phyloP scores from a whole-genome alignment of 2,113 vertebrate species.

The Ciconia maguari region DNA sequence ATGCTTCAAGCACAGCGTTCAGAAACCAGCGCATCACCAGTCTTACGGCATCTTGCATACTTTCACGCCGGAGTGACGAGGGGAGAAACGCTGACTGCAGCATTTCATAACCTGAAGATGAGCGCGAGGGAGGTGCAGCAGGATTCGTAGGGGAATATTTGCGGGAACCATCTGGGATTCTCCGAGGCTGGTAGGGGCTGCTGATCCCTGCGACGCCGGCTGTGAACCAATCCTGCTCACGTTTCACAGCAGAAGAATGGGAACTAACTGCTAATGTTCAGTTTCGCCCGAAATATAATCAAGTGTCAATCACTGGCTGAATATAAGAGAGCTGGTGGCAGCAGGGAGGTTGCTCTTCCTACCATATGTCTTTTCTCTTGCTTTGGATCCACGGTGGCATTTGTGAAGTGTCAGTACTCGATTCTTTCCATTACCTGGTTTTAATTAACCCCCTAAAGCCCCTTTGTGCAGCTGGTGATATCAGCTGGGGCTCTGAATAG shows the following conservation, averaged over 20 bases:
- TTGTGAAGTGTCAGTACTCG: conserved; percentile 29
- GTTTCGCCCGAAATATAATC: not conserved
- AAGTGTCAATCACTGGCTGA: not conserved
- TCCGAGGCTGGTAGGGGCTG: not conserved
- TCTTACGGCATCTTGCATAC: not conserved
- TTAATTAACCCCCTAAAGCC: conserved; percentile 57
- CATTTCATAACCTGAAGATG: not conserved
- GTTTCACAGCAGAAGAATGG: not conserved
- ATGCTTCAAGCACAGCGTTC: not conserved
- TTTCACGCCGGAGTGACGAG: not conserved
- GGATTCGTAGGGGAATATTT: not conserved
- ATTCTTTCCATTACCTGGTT: conserved; percentile 61
- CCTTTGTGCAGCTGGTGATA: conserved; percentile 35
- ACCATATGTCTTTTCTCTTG: conserved; percentile 36
- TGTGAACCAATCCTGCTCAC: not conserved
- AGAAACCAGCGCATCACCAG: not conserved
- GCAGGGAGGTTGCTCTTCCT: conserved; percentile 4
- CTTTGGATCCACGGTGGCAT: not conserved
- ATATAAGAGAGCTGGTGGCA: not conserved
- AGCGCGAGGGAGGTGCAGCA: rapidly evolving
- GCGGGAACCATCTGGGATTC: not conserved
- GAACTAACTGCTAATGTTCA: not conserved
- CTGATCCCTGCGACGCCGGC: not conserved
- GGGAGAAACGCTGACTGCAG: not conserved
- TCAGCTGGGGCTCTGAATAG: conserved; percentile 39